phyloP scores from a whole-genome alignment of 2,113 vertebrate genomes.

The Lagenorhynchus albirostris region DNA sequence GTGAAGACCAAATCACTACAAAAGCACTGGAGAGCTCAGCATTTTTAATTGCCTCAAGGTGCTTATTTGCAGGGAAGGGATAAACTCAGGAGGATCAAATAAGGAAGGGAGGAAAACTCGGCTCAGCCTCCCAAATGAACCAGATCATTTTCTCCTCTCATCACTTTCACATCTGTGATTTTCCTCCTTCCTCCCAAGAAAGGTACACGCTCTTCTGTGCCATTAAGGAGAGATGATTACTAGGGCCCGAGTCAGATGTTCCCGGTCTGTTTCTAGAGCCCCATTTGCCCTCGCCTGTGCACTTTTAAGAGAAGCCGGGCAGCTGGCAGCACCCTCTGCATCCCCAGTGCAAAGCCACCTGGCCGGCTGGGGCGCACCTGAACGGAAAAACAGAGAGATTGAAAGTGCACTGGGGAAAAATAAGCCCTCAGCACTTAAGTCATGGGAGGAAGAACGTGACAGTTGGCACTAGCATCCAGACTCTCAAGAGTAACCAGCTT shows the following conservation, averaged over 20 bases:
- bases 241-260: background rate
- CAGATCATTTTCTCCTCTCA: slow-evolving; percentile 16
- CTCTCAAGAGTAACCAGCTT: background rate
- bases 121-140: background rate
- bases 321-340: background rate
- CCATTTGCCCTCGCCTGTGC: background rate
- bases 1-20: background rate
- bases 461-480: background rate
- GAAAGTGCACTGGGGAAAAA: background rate
- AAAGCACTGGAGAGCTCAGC: background rate
- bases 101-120: background rate
- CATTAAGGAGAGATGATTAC: slow-evolving; percentile 12
- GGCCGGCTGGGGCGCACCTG: accelerated
- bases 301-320: background rate
- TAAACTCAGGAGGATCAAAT: background rate
- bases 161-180: slow-evolving; percentile 45
- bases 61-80: slow-evolving; percentile 8
- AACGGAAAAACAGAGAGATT: background rate
- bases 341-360: background rate
- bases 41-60: slow-evolving; percentile 60
- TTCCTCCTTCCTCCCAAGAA: background rate
- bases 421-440: background rate
- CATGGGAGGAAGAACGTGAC: background rate
- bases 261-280: background rate
- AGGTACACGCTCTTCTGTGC: background rate